Conservation (phyloP, 2,797 vertebrate genomes). For the Sebastes alutus region DNA sequence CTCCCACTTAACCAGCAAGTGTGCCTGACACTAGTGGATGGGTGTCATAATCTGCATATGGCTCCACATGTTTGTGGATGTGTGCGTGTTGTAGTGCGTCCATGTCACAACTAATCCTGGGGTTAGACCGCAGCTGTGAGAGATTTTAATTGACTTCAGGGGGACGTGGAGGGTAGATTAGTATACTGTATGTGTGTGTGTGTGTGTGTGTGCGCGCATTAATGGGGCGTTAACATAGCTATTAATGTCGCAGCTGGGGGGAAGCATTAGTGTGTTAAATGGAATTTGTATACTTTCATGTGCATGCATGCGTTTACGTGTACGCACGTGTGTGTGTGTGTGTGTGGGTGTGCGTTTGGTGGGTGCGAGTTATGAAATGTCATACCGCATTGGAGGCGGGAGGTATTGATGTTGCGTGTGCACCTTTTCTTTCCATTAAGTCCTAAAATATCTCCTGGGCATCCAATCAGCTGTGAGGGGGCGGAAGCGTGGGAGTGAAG, state of each 20-base stretch:
- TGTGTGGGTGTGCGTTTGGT: constrained; percentile 4
- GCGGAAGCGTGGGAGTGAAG: constrained; percentile 24
- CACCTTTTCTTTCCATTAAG: constrained; percentile 22
- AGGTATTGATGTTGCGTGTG: constrained; percentile 44
- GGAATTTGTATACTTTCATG: constrained; percentile 50
- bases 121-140: constrained; percentile 44
- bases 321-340: neutral
- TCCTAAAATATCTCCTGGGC: constrained; percentile 41
- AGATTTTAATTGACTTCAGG: constrained; percentile 63
- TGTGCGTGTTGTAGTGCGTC: constrained; percentile 17
- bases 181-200: neutral
- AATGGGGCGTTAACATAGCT: constrained; percentile 58
- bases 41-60: constrained; percentile 18
- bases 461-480: constrained; percentile 35
- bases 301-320: neutral
- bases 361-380: constrained; percentile 37
- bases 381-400: constrained; percentile 38
- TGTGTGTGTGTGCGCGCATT: constrained; percentile 30
- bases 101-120: constrained; percentile 38
- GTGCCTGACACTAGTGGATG: neutral
- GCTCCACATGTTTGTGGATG: neutral
- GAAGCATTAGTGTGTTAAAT: constrained; percentile 54
- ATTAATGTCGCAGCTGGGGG: constrained; percentile 69
- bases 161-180: constrained; percentile 35
- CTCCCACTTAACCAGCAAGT: constrained; percentile 9